These are phyloP conservation scores for Parotocinclus haroldoi DNA, from an alignment of 2,797 vertebrate species.

Conservation along the genomic window DNA sequence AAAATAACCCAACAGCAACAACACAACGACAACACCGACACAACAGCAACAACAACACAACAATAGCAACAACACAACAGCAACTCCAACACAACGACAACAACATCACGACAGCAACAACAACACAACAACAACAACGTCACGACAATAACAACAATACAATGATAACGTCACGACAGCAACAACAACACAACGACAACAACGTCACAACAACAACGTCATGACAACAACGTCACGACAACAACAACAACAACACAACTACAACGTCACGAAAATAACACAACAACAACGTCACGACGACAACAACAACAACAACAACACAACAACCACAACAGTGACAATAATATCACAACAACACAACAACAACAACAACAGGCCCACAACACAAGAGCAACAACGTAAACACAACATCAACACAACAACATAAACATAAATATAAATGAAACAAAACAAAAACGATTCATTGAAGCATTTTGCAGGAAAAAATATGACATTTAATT, in stretches of 20 bases:
- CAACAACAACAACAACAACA: neutral
- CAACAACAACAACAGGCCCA: too few species aligned
- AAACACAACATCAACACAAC: neutral
- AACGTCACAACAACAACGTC: too few species aligned
- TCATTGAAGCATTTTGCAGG: neutral
- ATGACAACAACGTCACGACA: too few species aligned
- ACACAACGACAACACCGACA: too few species aligned
- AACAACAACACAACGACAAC: too few species aligned
- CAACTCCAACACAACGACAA: too few species aligned
- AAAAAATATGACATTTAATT: neutral
- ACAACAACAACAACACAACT: neutral
- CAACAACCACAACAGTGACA: too few species aligned
- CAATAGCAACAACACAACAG: neutral
- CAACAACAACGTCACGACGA: too few species aligned
- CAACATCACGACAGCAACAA: too few species aligned
- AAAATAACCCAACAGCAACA: too few species aligned
- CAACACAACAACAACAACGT: conserved; percentile 8
- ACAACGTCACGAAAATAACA: neutral
- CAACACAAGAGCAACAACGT: conserved; percentile 8
- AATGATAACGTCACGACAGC: neutral
- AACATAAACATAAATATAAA: neutral
- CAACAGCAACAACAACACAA: conserved; percentile 6
- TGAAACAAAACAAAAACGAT: too few species aligned
- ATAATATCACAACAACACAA: too few species aligned
- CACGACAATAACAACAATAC: neutral